Base-by-base conservation (phyloP, 1,140 invertebrate species). In the Pseudomyrmex pallidus region DNA sequence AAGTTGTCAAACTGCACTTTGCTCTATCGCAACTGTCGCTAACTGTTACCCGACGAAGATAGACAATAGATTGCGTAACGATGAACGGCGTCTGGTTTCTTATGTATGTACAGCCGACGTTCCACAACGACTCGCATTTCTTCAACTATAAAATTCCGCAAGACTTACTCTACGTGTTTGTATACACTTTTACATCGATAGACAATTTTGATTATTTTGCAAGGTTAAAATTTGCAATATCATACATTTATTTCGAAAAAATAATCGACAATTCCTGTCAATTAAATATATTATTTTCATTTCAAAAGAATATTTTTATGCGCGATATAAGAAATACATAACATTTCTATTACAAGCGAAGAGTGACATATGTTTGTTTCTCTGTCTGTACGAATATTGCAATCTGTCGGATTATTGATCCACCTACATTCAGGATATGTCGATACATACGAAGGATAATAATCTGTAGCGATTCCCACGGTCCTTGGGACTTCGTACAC, bases 401-500 rank as follows among this genome's bases (percentile, higher is more conserved):
- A 50, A 63, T 61, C 25, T 15, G 44, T 62, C 56, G 7, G 52
- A 48, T 54, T 63, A 76, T 57, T 12, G 72, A 74, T 83, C 52
- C 35, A 56, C 62, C 59, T 57, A 76, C 9, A 76, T 56, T 64
- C 59, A 35, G 52, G 44, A 77, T 3, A 64, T 48, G 22, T 50
- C 61, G 35, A 17, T 78, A 61, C 66, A 72, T 20, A 48, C 50
- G 35, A 48, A 44, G 57, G 13, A 46, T 66, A 35, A 74, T 64
- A 86, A 83, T 87, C 85, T 50, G 22, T 15, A 44, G 5, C 63
- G 61, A 74, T 63, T 87, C 86, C 86, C 86, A 87, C 86, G 86
- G 63, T 87, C 74, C 87, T 84, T 50, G 56, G 66, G 74, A 68
- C 67, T 61, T 83, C 73, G 54, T 13, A 84, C 86, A 87, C 85